Percentiles rank a stretch among this genome's conserved stretches.
Evolutionary conservation across 2,113 vertebrate species (phyloP).

Genomic region (Channa maculata): DNA sequence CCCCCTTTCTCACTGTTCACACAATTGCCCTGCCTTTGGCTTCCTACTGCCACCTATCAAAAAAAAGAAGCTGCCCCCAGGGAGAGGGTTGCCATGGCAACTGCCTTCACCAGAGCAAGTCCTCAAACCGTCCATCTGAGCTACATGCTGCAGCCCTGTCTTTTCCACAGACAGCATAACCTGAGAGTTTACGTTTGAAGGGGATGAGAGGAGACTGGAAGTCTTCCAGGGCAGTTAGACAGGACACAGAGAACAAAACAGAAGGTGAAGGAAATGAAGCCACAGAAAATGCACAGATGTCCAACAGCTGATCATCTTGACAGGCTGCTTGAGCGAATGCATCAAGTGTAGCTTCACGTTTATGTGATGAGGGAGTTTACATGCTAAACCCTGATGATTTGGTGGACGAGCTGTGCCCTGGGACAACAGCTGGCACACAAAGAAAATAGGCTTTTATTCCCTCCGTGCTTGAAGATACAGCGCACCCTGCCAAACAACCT

Average conservation of each 20-base stretch:
- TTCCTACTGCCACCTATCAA: conserved; percentile 78
- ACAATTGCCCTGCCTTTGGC: conserved; percentile 76
- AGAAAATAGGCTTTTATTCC: conserved; percentile 22
- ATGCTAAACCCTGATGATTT: conserved; percentile 57
- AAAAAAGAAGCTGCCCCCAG: conserved; percentile 70
- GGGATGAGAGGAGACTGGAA: conserved; percentile 6
- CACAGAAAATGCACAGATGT: conserved; percentile 51
- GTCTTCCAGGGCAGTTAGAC: conserved; percentile 10
- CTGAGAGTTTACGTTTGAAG: conserved; percentile 51
- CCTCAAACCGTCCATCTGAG: conserved; percentile 74
- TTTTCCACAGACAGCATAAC: conserved; percentile 58
- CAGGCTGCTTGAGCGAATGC: conserved; percentile 23
- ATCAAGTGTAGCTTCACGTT: conserved; percentile 14
- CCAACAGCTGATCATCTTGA: conserved; percentile 49
- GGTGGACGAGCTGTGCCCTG: conserved; percentile 4
- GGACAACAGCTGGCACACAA: conserved; percentile 55
- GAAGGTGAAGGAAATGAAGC: conserved; percentile 31
- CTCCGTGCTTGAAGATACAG: not conserved
- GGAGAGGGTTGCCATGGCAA: conserved; percentile 83
- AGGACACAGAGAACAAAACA: not conserved
- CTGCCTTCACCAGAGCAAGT: conserved; percentile 79
- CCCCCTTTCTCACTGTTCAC: conserved; percentile 77
- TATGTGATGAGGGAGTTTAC: conserved; percentile 58
- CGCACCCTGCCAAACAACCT: not conserved
- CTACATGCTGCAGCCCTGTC: conserved; percentile 43